Evolutionary conservation across 2,113 vertebrate species (phyloP), one percentile per base, ranked within the genome.

Genomic region (Sardina pilchardus): DNA sequence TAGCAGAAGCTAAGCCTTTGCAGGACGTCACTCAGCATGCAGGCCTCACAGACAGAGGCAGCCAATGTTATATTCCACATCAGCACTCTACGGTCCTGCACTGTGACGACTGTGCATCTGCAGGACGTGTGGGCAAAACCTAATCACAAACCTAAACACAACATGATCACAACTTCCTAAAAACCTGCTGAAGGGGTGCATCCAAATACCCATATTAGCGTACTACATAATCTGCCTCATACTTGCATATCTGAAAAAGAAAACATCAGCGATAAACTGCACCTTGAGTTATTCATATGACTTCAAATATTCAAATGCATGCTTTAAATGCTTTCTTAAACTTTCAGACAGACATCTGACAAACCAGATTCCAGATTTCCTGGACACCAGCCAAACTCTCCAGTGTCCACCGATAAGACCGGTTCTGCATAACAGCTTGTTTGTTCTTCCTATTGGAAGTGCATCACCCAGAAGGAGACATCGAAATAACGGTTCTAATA

Each of bases 21-120:
- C 78, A 89, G 85, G 48, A 67, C 45, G 43, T 26, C 84, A 82
- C 56, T 87, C n/a, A n/a, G n/a, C n/a, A 85, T 67, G 84, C 86
- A 82, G 85, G 26, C 36, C 78, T 47, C 26, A 0, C 67, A 81
- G 48, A 87, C 26, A 45, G 45, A 87, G 34, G 47, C 43, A 83
- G 43, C 47, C 81, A 71, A 83, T 81, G 47, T 26, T 42, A 81
- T 36, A 36, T n/a, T 26, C 45, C 21, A 56, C 42, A 80, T 56
- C 36, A 59, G 21, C 48, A 36, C 48, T 85, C 71, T 19, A 19
- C 17, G 19, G 16, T 53, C 3, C 14, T 53, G 19, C 50, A 19
- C 53, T 1, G 19, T 24, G 19, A 6, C 12, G 45, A 47, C 45
- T 10, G 12, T 47, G 9, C 7, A 47, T 14, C 45, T 14, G 12